Evolutionary conservation across 2,113 vertebrate genomes (phyloP).

Genomic region (Elgaria multicarinata): DNA sequence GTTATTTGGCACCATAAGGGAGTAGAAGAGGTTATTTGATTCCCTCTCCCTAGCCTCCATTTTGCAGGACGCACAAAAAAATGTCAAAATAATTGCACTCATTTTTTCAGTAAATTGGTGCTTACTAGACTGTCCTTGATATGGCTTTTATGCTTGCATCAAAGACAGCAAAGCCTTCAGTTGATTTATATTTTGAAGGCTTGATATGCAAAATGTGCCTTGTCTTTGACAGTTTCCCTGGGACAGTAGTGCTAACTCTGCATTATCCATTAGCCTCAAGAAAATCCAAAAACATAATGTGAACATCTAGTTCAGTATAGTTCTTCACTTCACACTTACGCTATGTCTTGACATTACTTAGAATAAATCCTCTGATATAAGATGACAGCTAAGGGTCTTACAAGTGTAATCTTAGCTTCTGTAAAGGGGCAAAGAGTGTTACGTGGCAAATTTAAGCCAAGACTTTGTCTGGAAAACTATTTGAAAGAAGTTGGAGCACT

Average conservation of each 20-base stretch:
- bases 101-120: not conserved
- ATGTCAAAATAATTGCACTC: not conserved
- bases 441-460: not conserved
- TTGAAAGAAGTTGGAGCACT: not conserved
- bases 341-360: not conserved
- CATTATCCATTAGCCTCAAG: not conserved
- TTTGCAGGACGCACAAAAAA: not conserved
- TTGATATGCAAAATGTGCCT: constrained; percentile 1
- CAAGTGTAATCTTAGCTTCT: not conserved
- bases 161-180: not conserved
- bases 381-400: not conserved
- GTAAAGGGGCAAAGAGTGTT: not conserved
- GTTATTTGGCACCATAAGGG: not conserved
- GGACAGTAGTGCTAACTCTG: not conserved
- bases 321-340: not conserved
- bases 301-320: not conserved
- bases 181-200: constrained; percentile 12
- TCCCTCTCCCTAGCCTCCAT: not conserved
- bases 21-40: not conserved
- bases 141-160: not conserved
- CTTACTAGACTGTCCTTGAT: not conserved
- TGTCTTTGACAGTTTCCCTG: constrained; percentile 11
- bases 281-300: not conserved
- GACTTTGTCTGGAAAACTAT: not conserved
- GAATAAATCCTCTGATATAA: not conserved